Percentiles rank a stretch among this genome's conserved stretches.
Conservation (phyloP, 2,113 vertebrate species). For the Eulemur macaco region DNA sequence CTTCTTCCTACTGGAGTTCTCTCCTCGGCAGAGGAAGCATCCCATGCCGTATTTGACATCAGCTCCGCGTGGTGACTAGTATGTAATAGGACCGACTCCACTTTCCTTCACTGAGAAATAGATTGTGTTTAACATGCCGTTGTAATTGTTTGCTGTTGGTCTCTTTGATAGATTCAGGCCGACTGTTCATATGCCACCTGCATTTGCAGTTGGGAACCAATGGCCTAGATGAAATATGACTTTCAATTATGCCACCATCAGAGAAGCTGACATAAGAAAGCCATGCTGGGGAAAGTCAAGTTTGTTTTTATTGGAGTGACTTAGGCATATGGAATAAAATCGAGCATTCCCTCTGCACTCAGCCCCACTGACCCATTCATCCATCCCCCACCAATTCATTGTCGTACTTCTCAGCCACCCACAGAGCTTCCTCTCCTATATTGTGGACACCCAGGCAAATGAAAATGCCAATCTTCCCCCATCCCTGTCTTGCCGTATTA, state of each 20-base stretch:
- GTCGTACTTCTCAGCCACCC: not conserved
- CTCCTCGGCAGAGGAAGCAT: accelerated
- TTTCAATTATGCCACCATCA: slow-evolving; percentile 32
- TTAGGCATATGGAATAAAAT: not conserved
- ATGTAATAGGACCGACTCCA: accelerated
- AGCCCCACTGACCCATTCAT: accelerated
- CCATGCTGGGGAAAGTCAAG: not conserved
- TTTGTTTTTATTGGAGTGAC: not conserved
- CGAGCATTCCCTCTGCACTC: not conserved
- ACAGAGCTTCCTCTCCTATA: not conserved
- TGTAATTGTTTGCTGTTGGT: not conserved
- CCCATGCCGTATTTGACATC: accelerated
- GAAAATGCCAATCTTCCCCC: not conserved
- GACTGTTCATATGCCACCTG: not conserved
- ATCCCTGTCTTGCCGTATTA: not conserved
- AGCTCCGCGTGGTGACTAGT: not conserved
- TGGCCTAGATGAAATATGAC: not conserved
- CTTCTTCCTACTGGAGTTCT: not conserved
- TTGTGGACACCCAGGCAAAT: not conserved
- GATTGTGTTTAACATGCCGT: not conserved
- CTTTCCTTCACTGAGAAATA: not conserved
- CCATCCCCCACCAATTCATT: not conserved
- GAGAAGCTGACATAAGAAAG: slow-evolving; percentile 42
- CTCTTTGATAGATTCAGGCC: not conserved
- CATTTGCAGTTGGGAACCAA: not conserved